Percentiles rank a stretch among this genome's conserved stretches.
These are phyloP conservation scores for Drosophila funebris DNA, from an alignment of 1,140 invertebrate species.

Conservation along the genomic window DNA sequence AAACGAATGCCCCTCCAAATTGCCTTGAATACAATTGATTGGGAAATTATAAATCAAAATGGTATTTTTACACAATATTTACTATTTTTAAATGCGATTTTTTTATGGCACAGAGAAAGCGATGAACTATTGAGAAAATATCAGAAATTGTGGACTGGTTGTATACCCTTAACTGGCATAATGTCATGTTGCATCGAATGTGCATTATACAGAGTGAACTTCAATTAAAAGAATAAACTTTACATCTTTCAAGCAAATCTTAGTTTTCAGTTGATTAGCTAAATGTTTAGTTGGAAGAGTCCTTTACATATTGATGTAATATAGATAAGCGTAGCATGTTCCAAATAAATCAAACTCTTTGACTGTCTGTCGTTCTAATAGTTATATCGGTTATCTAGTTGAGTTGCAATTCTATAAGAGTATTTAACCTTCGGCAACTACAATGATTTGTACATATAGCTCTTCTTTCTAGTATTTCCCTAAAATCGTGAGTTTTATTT, in stretches of 20 bases:
- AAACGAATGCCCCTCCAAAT: slow-evolving; percentile 42
- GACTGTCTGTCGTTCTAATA: no score
- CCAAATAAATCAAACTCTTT: no score
- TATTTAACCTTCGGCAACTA: not conserved
- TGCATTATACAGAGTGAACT: no score
- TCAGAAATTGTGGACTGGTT: not conserved
- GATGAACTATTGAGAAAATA: not conserved
- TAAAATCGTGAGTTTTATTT: slow-evolving; percentile 13
- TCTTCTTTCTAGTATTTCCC: not conserved
- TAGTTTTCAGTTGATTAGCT: no score
- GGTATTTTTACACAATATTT: slow-evolving; percentile 56
- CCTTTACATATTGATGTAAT: no score
- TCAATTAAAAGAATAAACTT: no score
- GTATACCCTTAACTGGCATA: not conserved
- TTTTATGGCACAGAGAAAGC: slow-evolving; percentile 31
- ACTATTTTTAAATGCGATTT: slow-evolving; percentile 49
- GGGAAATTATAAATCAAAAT: slow-evolving; percentile 53
- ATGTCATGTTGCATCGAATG: not conserved
- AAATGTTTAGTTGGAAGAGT: no score
- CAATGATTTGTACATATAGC: no score
- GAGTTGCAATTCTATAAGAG: not conserved
- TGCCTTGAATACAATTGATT: slow-evolving; percentile 64
- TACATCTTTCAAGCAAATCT: no score
- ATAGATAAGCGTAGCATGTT: no score
- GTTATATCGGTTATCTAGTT: no score